These are phyloP conservation scores for Champsocephalus gunnari DNA, from an alignment of 2,797 vertebrate genomes.

Conservation along the genomic window DNA sequence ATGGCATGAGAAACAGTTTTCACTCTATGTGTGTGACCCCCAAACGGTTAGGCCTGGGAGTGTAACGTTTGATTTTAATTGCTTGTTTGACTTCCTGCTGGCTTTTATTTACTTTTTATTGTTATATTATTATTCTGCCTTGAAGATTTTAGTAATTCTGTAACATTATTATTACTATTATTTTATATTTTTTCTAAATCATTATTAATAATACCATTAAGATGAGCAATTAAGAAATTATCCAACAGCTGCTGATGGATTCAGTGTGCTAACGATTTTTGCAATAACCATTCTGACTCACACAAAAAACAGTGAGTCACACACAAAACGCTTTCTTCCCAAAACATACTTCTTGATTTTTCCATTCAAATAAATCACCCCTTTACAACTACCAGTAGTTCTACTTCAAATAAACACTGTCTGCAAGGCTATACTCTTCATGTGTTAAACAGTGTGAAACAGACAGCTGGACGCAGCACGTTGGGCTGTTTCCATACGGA, in stretches of 20 bases:
- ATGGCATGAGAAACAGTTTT: constrained; percentile 45
- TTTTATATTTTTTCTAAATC: too few species aligned
- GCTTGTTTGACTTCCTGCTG: neutral
- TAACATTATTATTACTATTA: too few species aligned
- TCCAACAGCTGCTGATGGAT: neutral
- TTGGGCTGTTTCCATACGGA: constrained; percentile 8
- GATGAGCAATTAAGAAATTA: neutral
- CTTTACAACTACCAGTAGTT: constrained; percentile 24
- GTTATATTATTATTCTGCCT: neutral
- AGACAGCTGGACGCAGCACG: constrained; percentile 29
- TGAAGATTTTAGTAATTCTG: too few species aligned
- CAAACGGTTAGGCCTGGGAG: constrained; percentile 17
- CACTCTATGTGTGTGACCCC: constrained; percentile 33
- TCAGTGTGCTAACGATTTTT: constrained; percentile 17
- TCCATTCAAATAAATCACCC: constrained; percentile 36
- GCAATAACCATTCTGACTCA: constrained; percentile 32
- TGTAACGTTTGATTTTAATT: neutral
- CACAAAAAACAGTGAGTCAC: constrained; percentile 34
- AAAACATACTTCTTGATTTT: constrained; percentile 25
- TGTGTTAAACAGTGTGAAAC: constrained; percentile 22
- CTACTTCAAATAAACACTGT: constrained; percentile 40
- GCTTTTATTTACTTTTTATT: neutral
- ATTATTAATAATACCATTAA: neutral
- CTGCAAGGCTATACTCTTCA: constrained; percentile 2
- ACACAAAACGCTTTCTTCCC: neutral